phyloP scores from a whole-genome alignment of 2,113 vertebrate species.

The Agelaius phoeniceus region DNA sequence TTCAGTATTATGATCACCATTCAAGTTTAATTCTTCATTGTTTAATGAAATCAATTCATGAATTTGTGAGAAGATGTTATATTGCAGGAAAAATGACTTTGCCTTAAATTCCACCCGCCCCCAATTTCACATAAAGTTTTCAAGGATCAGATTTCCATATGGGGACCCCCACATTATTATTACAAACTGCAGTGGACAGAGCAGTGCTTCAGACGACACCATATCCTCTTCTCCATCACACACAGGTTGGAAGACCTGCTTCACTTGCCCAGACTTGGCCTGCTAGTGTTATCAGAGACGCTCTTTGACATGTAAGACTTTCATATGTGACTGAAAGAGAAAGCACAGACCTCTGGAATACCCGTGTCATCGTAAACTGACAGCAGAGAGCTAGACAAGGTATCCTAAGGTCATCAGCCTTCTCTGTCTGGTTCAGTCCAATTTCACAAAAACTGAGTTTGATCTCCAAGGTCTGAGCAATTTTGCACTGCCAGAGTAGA shows the following conservation, averaged over 20 bases:
- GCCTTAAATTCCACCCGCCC: fast-evolving
- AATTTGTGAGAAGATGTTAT: not conserved
- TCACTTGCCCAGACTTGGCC: not conserved
- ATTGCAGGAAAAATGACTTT: not conserved
- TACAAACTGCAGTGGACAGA: not conserved
- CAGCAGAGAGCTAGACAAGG: not conserved
- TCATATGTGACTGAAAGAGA: not conserved
- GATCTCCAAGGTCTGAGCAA: not conserved
- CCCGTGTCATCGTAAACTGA: not conserved
- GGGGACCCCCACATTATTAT: not conserved
- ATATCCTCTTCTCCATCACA: not conserved
- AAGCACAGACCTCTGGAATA: not conserved
- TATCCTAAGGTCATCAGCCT: not conserved
- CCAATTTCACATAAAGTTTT: not conserved
- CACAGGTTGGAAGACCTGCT: not conserved
- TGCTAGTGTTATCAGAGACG: not conserved
- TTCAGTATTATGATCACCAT: not conserved
- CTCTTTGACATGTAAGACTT: not conserved
- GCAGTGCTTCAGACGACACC: not conserved
- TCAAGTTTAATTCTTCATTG: not conserved
- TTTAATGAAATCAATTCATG: not conserved
- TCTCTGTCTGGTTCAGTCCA: not conserved
- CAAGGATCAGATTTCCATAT: not conserved
- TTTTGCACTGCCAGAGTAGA: not conserved
- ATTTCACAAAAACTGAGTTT: not conserved